Base-by-base conservation (phyloP, 1,140 invertebrate genomes). In the Lordiphosa collinella region DNA sequence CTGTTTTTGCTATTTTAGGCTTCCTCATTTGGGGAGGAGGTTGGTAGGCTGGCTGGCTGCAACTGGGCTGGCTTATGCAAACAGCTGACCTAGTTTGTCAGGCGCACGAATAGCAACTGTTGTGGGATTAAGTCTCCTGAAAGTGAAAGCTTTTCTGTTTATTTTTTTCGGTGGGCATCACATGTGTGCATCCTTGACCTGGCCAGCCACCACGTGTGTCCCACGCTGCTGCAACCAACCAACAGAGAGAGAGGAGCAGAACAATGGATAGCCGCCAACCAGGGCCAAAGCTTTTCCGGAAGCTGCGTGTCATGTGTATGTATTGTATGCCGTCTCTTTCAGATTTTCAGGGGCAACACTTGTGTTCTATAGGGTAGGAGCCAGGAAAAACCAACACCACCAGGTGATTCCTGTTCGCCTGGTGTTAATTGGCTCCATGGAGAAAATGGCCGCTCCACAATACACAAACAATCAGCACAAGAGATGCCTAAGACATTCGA, bases 361-460 rank as follows among this genome's bases (percentile, higher is more conserved):
- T 54, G 40, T 37, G 41, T 36, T 29, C 48, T 53, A 36, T 55
- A 44, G 62, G 60, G 62, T 64, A 65, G 60, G 48, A 51, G 34
- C 14, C 29, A 2, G 53, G 54, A 59, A 79, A 78, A 56, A 32
- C 37, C 34, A 53, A 54, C 41, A 53, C 50, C 49, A 47, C 31
- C 29, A 38, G 43, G 36, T 36, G 43, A 36, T 61, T 79, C 55
- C 84, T 87, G 84, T 35, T 74, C 68, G 86, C 84, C 84, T 87
- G 74, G 78, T 71, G 32, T 43, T 73, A 85, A 85, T 87, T 87
- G 70, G 74, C 85, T 87, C 84, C 78, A 85, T 85, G 74, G 82
- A 87, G 78, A 87, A 87, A 87, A 87, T 86, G 84, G 84, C 84
- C 66, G 84, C 84, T 82, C 46, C 64, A 62, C 61, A 55, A 40